phyloP scores from a whole-genome alignment of 2,888 invertebrate genomes.

The Cataglyphis livida region DNA sequence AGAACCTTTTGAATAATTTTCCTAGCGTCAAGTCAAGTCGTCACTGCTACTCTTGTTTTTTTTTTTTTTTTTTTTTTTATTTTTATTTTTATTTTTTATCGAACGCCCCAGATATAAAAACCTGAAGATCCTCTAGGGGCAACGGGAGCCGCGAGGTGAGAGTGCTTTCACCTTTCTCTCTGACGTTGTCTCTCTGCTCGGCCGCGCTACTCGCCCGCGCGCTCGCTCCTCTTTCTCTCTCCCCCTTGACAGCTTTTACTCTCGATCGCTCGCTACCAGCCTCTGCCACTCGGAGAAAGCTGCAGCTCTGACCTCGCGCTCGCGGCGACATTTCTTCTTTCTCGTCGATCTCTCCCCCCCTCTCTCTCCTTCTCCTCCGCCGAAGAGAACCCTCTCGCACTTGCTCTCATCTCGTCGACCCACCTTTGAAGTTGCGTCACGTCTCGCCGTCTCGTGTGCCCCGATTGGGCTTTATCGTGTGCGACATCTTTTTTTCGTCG shows the following conservation, averaged over 20 bases:
- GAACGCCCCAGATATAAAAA: conserved; percentile 59
- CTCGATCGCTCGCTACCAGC: conserved; percentile 79
- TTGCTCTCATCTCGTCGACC: conserved; percentile 26
- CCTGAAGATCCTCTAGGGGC: conserved; percentile 63
- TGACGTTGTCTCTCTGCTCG: conserved; percentile 72
- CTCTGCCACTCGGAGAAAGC: conserved; percentile 75
- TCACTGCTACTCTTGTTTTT: background rate
- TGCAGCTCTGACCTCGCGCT: conserved; percentile 78
- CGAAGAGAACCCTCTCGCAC: conserved; percentile 52
- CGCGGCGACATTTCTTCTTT: conserved; percentile 73
- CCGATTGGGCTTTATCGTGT: conserved; percentile 2
- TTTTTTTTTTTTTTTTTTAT: background rate
- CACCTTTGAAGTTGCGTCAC: conserved; percentile 58
- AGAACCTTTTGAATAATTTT: background rate
- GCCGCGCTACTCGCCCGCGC: conserved; percentile 42
- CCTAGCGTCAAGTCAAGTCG: background rate
- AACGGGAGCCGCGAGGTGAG: conserved; percentile 74
- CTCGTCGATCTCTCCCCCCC: conserved; percentile 38
- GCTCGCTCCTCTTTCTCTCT: conserved; percentile 52
- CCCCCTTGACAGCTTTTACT: conserved; percentile 82
- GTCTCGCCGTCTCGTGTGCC: conserved; percentile 18
- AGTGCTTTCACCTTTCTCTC: conserved; percentile 85
- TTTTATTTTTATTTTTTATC: background rate
- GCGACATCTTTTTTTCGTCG: conserved; percentile 62
- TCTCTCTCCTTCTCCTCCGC: background rate